Conservation (phyloP, 2,888 invertebrate genomes). For the Pterostichus madidus region DNA sequence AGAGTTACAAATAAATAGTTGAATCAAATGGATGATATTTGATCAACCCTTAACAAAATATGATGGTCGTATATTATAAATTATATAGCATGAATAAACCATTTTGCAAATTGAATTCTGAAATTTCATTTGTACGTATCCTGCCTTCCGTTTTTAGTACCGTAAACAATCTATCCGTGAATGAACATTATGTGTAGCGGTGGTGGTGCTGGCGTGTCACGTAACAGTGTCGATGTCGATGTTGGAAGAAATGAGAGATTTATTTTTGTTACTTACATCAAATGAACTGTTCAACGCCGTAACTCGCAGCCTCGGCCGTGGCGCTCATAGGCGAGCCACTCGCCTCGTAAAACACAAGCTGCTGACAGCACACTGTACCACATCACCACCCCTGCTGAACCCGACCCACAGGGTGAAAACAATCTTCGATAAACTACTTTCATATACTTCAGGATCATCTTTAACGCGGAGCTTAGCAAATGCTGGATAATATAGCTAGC, state of each 20-base stretch:
- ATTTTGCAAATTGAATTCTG: too few species aligned
- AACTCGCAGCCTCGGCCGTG: not conserved
- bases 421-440: conserved; percentile 10
- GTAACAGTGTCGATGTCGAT: too few species aligned
- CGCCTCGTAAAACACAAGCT: conserved; percentile 1
- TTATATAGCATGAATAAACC: too few species aligned
- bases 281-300: conserved; percentile 4
- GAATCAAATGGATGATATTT: too few species aligned
- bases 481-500: not conserved
- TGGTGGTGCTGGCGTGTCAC: too few species aligned
- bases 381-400: not conserved
- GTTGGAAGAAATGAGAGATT: not conserved
- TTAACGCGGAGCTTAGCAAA: not conserved
- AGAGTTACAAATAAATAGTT: too few species aligned
- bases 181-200: too few species aligned
- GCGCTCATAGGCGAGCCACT: not conserved
- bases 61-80: too few species aligned
- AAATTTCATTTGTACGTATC: too few species aligned
- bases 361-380: conserved; percentile 6
- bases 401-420: not conserved
- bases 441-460: not conserved
- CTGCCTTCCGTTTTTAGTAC: too few species aligned
- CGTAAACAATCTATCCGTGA: too few species aligned
- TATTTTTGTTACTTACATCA: conserved; percentile 14
- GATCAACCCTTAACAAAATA: too few species aligned